A percentile compares a stretch with the other conserved stretches of the same genome.
Conservation (phyloP, 2,113 vertebrate species). For the Rattus norvegicus region DNA sequence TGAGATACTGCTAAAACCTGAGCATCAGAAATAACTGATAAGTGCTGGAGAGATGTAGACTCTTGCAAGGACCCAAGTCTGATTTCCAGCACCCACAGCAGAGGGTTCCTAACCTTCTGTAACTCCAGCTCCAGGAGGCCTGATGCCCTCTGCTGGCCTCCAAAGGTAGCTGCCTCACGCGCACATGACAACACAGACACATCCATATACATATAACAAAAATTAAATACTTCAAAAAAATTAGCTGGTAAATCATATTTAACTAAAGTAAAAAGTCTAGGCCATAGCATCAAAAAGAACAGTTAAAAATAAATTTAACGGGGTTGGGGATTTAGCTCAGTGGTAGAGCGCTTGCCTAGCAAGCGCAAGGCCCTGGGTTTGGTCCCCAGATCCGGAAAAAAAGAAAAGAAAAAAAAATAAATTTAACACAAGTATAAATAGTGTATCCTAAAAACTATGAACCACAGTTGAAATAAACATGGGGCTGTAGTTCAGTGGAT, state of each 20-base stretch:
- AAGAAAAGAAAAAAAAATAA: too few relatives aligned
- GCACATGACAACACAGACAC: neutral
- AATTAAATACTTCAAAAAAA: neutral
- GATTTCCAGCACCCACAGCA: neutral
- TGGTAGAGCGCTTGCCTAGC: too few relatives aligned
- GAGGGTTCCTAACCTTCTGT: neutral
- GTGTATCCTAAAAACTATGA: neutral
- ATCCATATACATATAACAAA: neutral
- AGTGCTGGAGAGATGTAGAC: neutral
- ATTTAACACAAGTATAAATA: neutral
- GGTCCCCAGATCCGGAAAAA: too few relatives aligned
- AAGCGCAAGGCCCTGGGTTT: too few relatives aligned
- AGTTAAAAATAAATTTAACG: neutral
- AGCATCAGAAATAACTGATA: neutral
- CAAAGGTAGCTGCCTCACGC: neutral
- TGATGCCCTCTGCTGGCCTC: neutral
- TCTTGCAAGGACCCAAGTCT: too few relatives aligned
- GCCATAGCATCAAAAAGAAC: neutral
- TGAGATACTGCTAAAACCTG: neutral
- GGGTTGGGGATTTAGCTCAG: too few relatives aligned
- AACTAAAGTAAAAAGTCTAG: neutral
- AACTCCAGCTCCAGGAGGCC: neutral
- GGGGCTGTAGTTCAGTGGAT: neutral
- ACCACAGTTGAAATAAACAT: neutral
- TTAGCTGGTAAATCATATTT: neutral